Evolutionary conservation across 2,113 vertebrate genomes (phyloP).

Genomic region (Delphinus delphis): DNA sequence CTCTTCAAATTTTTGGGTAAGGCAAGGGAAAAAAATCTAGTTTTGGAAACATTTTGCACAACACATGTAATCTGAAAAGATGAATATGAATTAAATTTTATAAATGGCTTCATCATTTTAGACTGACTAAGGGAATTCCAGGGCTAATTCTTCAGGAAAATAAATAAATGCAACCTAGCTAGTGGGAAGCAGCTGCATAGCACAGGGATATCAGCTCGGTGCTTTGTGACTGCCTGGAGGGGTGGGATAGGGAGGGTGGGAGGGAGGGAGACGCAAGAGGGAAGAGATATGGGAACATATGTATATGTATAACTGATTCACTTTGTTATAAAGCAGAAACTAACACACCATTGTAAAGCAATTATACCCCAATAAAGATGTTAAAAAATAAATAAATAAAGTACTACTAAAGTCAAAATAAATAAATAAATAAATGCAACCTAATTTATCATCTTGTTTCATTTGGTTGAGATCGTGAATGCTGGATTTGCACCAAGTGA

Average conservation of each 20-base stretch:
- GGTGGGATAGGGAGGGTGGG: too few relatives aligned
- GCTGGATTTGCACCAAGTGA: not conserved
- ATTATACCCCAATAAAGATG: too few relatives aligned
- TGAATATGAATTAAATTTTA: not conserved
- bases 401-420: too few relatives aligned
- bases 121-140: not conserved
- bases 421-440: not conserved
- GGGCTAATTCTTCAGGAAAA: not conserved
- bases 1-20: not conserved
- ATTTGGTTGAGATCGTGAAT: not conserved
- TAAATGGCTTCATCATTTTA: conserved; percentile 1
- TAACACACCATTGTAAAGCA: too few relatives aligned
- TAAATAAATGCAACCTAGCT: not conserved
- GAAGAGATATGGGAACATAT: too few relatives aligned
- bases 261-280: too few relatives aligned
- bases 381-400: too few relatives aligned
- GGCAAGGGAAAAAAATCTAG: not conserved
- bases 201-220: too few relatives aligned
- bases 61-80: not conserved
- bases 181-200: too few relatives aligned
- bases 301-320: too few relatives aligned
- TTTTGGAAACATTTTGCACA: not conserved
- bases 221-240: too few relatives aligned
- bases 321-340: too few relatives aligned
- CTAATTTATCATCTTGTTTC: conserved; percentile 28